phyloP scores from a whole-genome alignment of 2,113 vertebrate genomes.

The Embiotoca jacksoni region DNA sequence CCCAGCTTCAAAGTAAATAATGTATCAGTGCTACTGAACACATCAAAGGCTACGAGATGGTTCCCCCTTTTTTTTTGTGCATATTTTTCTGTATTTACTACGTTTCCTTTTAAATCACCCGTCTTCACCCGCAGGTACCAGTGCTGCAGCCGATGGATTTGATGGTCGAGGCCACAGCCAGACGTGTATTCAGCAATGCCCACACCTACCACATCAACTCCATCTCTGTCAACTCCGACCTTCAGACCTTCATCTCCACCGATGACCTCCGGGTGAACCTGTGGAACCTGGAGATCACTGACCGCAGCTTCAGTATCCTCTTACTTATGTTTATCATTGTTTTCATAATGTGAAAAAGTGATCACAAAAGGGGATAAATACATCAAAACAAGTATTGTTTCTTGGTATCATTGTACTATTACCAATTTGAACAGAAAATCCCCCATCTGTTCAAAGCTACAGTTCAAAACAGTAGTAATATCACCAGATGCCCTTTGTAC shows the following conservation, averaged over 20 bases:
- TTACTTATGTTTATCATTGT: background rate
- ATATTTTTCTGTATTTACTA: slow-evolving; percentile 1
- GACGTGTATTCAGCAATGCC: slow-evolving; percentile 93
- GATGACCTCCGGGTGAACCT: slow-evolving; percentile 97
- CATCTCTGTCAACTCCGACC: slow-evolving; percentile 98
- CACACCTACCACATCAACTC: slow-evolving; percentile 99
- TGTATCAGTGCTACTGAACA: background rate
- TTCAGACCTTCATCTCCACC: slow-evolving; percentile 96
- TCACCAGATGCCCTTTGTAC: background rate
- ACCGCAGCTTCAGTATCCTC: slow-evolving; percentile 99
- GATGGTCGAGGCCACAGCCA: slow-evolving; percentile 96
- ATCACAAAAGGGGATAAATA: too few species aligned
- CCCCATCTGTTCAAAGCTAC: too few species aligned
- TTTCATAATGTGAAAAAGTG: background rate
- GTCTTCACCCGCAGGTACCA: slow-evolving; percentile 83
- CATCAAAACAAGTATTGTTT: too few species aligned
- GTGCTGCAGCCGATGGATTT: slow-evolving; percentile 96
- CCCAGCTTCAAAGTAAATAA: slow-evolving; percentile 4
- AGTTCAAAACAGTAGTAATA: too few species aligned
- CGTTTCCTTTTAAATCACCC: background rate
- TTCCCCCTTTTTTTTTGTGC: background rate
- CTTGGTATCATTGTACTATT: too few species aligned
- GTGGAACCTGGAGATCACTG: slow-evolving; percentile 97
- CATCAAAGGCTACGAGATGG: slow-evolving; percentile 2
- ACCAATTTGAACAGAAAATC: too few species aligned